phyloP scores from a whole-genome alignment of 23 tunicate genomes.

The Pegea sp. region DNA sequence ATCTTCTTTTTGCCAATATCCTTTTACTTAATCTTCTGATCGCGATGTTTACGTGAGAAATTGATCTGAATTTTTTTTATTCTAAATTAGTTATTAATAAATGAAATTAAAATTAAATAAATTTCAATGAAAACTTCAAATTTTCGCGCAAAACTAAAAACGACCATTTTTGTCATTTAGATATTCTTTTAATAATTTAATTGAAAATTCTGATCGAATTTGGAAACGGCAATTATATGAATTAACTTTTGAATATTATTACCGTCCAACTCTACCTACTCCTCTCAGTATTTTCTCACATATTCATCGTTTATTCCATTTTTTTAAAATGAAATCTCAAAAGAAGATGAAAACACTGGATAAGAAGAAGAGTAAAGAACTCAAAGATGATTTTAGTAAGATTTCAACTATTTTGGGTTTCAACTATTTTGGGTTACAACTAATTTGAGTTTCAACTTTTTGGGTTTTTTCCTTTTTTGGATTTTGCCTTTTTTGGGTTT shows the following conservation, averaged over 20 bases:
- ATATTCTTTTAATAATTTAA: not conserved
- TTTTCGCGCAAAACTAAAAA: no score
- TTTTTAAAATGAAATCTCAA: no score
- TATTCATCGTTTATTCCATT: no score
- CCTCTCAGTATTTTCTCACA: conserved; percentile 44
- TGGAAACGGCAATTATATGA: not conserved
- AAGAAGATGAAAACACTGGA: no score
- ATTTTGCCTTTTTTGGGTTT: no score
- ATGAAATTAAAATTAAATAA: not conserved
- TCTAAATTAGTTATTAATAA: not conserved
- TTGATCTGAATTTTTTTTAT: not conserved
- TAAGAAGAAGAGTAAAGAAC: no score
- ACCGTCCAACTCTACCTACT: conserved; percentile 4
- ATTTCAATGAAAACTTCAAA: not conserved
- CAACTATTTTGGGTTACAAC: no score
- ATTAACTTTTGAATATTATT: not conserved
- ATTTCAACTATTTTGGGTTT: no score
- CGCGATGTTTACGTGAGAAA: conserved; percentile 78
- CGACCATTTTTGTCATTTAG: no score
- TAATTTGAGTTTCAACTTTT: no score
- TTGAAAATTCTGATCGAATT: not conserved
- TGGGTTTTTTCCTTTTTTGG: no score
- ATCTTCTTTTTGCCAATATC: conserved; percentile 72
- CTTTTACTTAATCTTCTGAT: conserved; percentile 87
- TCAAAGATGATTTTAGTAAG: no score